Evolutionary conservation across 2,113 vertebrate species (phyloP).

Genomic region (Tachuris rubrigastra): DNA sequence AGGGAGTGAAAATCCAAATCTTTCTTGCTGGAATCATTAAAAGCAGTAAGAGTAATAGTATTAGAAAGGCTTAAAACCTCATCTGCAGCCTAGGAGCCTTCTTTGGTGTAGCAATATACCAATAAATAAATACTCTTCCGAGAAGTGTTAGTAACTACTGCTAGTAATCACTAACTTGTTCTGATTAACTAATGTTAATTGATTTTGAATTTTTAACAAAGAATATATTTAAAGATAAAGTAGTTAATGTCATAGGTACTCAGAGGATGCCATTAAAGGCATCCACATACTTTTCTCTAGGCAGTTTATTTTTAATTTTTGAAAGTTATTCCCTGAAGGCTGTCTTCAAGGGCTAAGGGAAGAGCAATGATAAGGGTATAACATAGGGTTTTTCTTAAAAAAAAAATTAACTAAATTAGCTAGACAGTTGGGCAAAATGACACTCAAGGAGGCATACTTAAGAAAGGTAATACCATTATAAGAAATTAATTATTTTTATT

Average conservation of each 20-base stretch:
- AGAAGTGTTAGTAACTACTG: background rate
- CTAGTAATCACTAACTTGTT: background rate
- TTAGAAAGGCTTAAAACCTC: background rate
- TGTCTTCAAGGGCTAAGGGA: background rate
- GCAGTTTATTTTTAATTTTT: background rate
- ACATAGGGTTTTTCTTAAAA: background rate
- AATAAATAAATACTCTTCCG: background rate
- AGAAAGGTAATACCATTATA: background rate
- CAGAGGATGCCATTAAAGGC: background rate
- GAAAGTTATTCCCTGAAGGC: background rate
- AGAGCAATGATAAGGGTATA: background rate
- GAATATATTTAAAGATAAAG: background rate
- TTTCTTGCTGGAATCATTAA: background rate
- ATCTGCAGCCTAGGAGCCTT: background rate
- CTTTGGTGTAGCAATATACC: background rate
- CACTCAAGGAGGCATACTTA: background rate
- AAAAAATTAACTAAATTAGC: background rate
- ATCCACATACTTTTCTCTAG: background rate
- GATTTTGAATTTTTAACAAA: background rate
- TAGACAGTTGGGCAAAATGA: background rate
- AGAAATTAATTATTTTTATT: background rate
- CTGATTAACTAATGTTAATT: background rate
- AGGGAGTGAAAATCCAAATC: background rate
- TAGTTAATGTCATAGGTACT: background rate
- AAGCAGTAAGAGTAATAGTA: background rate